Evolutionary conservation across 1,140 invertebrate species (phyloP), one percentile per base, ranked within the genome.

Genomic region (Pseudoatta argentina): DNA sequence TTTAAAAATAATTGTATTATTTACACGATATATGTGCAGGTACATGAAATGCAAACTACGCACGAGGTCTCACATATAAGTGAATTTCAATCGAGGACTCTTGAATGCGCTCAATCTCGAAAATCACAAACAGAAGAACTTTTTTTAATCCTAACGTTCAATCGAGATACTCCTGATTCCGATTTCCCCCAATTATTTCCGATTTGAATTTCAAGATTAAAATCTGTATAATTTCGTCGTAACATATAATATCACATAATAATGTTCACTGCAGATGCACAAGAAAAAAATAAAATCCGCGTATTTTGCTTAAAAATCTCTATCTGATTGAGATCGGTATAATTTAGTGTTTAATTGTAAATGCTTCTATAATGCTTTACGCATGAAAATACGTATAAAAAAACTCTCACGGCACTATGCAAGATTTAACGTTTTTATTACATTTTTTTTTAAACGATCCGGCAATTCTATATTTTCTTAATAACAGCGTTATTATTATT

Each of bases 1-100:
- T 87, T 44, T 12, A 53, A 76, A 71, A 78, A 71, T 88, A 79
- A 76, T 81, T 81, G n/a, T 87, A 76, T 77, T 87, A 85, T 87
- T 85, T 87, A 85, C 82, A 87, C 27, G 16, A 57, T 85, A 85
- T 85, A 69, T 85, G 63, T 85, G 85, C 71, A 87, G 27, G 53
- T 72, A 57, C 34, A 85, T 24, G 87, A 86, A 76, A 85, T 86
- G 44, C 18, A 86, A 64, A 64, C 66, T 79, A 69, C 64, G 55
- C 27, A 34, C 27, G 48, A 61, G 39, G 57, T 72, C 66, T 76
- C 48, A 21, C 8, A 39, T 57, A 7, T 59, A 39, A 21, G 39
- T 69, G 57, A 39, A 63, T 73, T 66, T 66, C n/a, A 53, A 39
- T 53, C 18, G 44, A 55, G 10, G 18, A 39, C 39, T 85, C 18